phyloP scores from a whole-genome alignment of 2,888 invertebrate genomes.

The Strigamia crassipes region DNA sequence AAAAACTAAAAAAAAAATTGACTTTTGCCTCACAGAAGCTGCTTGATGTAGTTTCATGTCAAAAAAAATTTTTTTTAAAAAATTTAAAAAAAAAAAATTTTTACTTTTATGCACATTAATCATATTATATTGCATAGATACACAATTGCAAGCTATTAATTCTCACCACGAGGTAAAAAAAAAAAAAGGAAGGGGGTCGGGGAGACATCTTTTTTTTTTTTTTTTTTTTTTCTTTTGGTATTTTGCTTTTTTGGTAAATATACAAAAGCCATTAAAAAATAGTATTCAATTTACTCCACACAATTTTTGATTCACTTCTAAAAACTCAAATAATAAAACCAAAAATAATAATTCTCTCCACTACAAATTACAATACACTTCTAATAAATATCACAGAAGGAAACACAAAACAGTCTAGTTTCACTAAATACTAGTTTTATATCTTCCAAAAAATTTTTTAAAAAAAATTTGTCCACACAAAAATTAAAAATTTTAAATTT shows the following conservation, averaged over 20 bases:
- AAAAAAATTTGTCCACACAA: constrained; percentile 14
- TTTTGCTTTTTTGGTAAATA: constrained; percentile 23
- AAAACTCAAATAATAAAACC: not conserved
- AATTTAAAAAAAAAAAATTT: constrained; percentile 14
- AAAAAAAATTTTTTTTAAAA: not conserved
- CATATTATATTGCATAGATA: constrained; percentile 11
- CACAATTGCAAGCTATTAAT: constrained; percentile 28
- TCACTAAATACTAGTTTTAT: not conserved
- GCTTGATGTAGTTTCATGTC: constrained; percentile 38
- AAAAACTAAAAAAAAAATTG: not conserved
- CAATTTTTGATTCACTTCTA: constrained; percentile 27
- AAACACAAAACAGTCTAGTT: constrained; percentile 14
- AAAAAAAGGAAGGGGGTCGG: not conserved
- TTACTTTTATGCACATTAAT: not conserved
- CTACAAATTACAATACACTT: constrained; percentile 22
- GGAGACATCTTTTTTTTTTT: not conserved
- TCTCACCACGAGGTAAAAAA: not conserved
- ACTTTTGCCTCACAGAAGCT: constrained; percentile 27
- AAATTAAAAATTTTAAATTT: not conserved
- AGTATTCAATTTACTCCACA: constrained; percentile 6
- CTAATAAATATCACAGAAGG: constrained; percentile 31
- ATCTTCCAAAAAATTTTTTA: not conserved
- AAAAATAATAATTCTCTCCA: not conserved
- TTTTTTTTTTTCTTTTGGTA: not conserved
- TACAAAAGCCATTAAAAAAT: constrained; percentile 40